Percentiles rank a stretch among this genome's conserved stretches.
Evolutionary conservation across 2,888 invertebrate species (phyloP).

Genomic region (Catocala sponsa): DNA sequence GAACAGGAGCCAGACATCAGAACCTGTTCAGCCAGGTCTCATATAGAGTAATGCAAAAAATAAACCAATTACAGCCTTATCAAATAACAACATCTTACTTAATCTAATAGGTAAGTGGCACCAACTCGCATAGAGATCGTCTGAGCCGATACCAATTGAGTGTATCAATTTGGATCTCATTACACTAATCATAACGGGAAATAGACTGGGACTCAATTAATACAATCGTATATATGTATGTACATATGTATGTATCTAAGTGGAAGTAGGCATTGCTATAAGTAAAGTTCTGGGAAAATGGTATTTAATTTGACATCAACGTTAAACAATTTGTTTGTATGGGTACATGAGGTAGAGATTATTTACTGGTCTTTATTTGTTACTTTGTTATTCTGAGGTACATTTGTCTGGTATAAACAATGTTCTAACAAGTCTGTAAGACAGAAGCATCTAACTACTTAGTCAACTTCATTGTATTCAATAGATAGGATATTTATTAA

Average conservation of each 20-base stretch:
- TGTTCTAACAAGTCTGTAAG: too few relatives aligned
- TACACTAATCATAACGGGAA: slow-evolving; percentile 56
- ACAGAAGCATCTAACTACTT: too few relatives aligned
- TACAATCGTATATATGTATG: slow-evolving; percentile 9
- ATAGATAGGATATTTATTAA: too few relatives aligned
- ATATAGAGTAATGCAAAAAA: slow-evolving; percentile 26
- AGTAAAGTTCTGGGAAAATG: too few relatives aligned
- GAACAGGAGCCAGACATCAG: slow-evolving; percentile 11
- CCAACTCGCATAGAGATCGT: slow-evolving; percentile 32
- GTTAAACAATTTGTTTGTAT: too few relatives aligned
- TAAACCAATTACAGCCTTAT: slow-evolving; percentile 49
- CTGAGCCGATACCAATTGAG: slow-evolving; percentile 45
- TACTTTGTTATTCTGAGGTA: too few relatives aligned
- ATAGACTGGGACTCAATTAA: slow-evolving; percentile 50
- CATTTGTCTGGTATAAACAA: too few relatives aligned
- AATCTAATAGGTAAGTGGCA: slow-evolving; percentile 38
- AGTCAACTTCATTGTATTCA: too few relatives aligned
- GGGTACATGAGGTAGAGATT: too few relatives aligned
- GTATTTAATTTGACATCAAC: too few relatives aligned
- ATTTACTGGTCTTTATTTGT: too few relatives aligned
- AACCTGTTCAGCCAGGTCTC: slow-evolving; percentile 7
- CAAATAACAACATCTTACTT: slow-evolving; percentile 47
- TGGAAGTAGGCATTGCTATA: too few relatives aligned
- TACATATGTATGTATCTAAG: neutral
- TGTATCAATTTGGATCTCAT: slow-evolving; percentile 61